phyloP scores from a whole-genome alignment of 35 echinoderm and acorn worm genomes.

The Ophioderma brevispina region DNA sequence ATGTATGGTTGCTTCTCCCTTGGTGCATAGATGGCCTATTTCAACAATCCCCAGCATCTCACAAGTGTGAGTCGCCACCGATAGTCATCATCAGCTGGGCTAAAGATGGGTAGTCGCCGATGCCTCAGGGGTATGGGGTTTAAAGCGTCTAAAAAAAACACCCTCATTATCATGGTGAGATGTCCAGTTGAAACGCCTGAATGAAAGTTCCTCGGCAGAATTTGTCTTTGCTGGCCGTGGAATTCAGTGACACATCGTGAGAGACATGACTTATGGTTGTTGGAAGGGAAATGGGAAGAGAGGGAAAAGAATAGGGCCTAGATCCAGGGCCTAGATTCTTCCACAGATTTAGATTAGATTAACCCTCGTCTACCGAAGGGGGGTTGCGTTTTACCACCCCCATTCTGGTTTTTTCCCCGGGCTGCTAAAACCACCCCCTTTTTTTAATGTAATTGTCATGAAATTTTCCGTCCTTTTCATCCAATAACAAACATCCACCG shows the following conservation, averaged over 20 bases:
- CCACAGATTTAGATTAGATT: not conserved
- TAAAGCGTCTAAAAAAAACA: conserved; percentile 98
- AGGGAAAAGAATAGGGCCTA: too few relatives aligned
- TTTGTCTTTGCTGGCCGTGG: conserved; percentile 56
- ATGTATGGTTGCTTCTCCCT: conserved; percentile 57
- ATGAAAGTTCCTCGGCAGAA: conserved; percentile 38
- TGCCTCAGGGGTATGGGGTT: conserved; percentile 96
- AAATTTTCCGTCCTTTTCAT: too few relatives aligned
- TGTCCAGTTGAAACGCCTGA: conserved; percentile 50
- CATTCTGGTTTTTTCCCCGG: not conserved
- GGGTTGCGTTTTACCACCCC: not conserved
- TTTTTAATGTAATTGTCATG: too few relatives aligned
- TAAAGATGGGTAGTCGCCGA: conserved; percentile 81
- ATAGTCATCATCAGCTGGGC: conserved; percentile 78
- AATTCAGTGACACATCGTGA: not conserved
- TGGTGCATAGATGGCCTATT: conserved; percentile 60
- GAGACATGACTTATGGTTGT: too few relatives aligned
- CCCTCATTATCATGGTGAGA: conserved; percentile 87
- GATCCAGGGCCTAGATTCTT: not conserved
- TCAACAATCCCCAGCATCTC: conserved; percentile 73
- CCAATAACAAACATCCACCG: too few relatives aligned
- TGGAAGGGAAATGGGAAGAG: too few relatives aligned
- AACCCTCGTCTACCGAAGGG: not conserved
- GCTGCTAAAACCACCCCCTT: not conserved
- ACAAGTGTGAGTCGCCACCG: conserved; percentile 66